Percentiles rank a stretch among this genome's conserved stretches.
Evolutionary conservation across 2,797 vertebrate genomes (phyloP).

Genomic region (Chiropotes sagulatus): DNA sequence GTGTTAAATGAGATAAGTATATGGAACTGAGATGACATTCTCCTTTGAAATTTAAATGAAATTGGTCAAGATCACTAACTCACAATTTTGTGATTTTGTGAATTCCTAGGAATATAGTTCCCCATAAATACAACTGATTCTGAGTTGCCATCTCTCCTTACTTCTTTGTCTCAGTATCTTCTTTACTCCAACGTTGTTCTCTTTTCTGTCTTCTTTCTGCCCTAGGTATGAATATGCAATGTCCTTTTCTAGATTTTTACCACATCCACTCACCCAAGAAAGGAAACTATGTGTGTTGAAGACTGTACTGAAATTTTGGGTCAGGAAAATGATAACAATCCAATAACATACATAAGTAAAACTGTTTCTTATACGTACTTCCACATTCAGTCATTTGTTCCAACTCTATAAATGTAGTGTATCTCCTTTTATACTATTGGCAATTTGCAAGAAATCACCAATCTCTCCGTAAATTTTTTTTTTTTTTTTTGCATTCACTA

Average conservation of each 20-base stretch:
- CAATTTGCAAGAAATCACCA: background rate
- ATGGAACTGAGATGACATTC: background rate
- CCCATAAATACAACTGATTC: background rate
- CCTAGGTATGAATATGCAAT: background rate
- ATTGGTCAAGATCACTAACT: background rate
- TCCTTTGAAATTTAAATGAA: slow-evolving; percentile 55
- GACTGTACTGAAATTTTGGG: background rate
- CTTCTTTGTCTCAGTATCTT: background rate
- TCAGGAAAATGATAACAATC: background rate
- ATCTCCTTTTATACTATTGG: background rate
- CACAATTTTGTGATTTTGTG: slow-evolving; percentile 30
- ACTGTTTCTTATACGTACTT: background rate
- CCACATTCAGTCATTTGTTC: background rate
- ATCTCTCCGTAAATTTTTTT: background rate
- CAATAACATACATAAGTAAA: background rate
- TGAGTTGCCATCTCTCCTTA: background rate
- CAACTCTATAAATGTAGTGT: background rate
- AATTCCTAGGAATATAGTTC: slow-evolving; percentile 1
- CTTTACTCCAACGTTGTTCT: background rate
- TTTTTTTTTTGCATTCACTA: background rate
- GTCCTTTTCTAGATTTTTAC: background rate
- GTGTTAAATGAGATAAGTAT: slow-evolving; percentile 22
- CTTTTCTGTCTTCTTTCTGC: background rate
- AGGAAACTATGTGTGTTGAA: background rate
- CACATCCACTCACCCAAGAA: background rate